phyloP scores from a whole-genome alignment of 2,113 vertebrate genomes.

The Trogon melanurus region DNA sequence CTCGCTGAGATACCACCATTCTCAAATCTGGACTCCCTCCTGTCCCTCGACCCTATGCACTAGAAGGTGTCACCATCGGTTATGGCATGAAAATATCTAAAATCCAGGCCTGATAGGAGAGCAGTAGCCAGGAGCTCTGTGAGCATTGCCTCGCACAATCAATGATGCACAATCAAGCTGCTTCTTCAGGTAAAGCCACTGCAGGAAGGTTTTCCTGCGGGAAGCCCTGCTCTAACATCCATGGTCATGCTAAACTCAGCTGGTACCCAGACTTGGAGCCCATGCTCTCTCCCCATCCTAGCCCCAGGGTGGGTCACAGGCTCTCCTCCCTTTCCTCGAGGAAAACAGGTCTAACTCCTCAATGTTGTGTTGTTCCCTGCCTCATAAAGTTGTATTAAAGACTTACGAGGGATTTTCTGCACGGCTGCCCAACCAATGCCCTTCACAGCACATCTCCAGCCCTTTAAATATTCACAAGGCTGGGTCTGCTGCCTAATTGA shows the following conservation, averaged over 20 bases:
- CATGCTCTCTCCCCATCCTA: background rate
- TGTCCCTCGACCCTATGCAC: background rate
- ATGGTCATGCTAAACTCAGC: background rate
- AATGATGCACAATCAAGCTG: background rate
- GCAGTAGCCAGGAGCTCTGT: background rate
- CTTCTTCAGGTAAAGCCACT: background rate
- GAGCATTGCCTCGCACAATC: background rate
- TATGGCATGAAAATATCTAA: background rate
- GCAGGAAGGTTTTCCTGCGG: background rate
- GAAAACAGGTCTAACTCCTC: background rate
- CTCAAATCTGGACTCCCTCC: background rate
- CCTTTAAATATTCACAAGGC: constrained; percentile 37
- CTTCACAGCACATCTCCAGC: constrained; percentile 26
- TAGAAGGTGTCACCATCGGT: too few relatives aligned
- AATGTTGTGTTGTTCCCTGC: background rate
- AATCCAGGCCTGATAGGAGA: background rate
- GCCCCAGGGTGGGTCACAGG: background rate
- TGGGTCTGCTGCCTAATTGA: constrained; percentile 30
- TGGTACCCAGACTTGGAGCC: too few relatives aligned
- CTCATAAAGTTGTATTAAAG: background rate
- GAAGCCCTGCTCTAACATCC: background rate
- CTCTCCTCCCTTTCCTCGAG: background rate
- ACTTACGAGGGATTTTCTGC: constrained; percentile 29
- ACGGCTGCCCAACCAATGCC: constrained; percentile 2
- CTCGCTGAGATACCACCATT: background rate